Conservation (phyloP, 2,113 vertebrate species). For the Acrocephalus arundinaceus region DNA sequence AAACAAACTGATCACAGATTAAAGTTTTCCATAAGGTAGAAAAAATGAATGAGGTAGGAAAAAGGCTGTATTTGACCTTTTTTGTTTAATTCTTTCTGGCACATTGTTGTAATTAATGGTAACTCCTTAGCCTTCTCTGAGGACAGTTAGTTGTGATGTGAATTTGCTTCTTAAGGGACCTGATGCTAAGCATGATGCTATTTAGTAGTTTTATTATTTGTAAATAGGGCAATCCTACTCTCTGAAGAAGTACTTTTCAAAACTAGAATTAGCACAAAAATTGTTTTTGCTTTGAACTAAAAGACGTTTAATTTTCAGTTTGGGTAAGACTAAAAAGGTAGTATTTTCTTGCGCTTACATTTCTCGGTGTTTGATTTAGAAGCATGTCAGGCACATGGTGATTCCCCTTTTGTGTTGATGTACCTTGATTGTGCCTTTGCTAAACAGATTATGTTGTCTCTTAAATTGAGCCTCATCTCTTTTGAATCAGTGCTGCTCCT, state of each 20-base stretch:
- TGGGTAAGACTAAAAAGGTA: not conserved
- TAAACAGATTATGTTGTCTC: not conserved
- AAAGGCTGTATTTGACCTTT: not conserved
- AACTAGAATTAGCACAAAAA: not conserved
- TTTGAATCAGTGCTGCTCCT: not conserved
- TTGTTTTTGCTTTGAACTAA: not conserved
- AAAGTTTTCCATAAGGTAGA: not conserved
- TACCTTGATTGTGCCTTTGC: not conserved
- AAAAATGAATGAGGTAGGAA: not conserved
- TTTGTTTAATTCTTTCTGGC: not conserved
- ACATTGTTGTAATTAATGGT: not conserved
- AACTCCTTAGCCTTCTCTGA: not conserved
- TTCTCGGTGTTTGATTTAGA: not conserved
- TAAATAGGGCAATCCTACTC: not conserved
- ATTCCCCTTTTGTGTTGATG: not conserved
- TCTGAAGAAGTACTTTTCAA: not conserved
- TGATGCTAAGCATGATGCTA: not conserved
- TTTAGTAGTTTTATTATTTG: not conserved
- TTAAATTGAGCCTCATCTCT: not conserved
- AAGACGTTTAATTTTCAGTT: not conserved
- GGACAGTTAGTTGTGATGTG: not conserved
- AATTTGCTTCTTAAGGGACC: not conserved
- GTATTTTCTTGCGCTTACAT: not conserved
- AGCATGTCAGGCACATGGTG: not conserved
- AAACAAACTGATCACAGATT: not conserved